phyloP scores from a whole-genome alignment of 2,113 vertebrate species.

The Phalacrocorax aristotelis region DNA sequence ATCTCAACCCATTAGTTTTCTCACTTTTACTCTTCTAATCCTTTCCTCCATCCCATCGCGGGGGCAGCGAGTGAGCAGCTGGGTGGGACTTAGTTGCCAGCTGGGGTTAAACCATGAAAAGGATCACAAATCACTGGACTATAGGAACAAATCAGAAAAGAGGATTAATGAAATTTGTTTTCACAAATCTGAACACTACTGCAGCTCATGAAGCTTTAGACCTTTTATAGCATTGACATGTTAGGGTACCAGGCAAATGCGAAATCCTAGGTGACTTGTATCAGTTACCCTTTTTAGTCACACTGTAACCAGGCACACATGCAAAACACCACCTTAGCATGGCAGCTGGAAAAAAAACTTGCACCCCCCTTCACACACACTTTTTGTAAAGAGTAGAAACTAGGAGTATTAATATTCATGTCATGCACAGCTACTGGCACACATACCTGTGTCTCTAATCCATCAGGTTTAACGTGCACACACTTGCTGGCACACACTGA shows the following conservation, averaged over 20 bases:
- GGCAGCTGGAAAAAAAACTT: not conserved
- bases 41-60: too few relatives aligned
- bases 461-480: not conserved
- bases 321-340: not conserved
- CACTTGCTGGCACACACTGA: not conserved
- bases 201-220: not conserved
- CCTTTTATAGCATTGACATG: not conserved
- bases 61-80: too few relatives aligned
- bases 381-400: not conserved
- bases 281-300: not conserved
- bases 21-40: too few relatives aligned
- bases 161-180: not conserved
- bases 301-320: accelerated
- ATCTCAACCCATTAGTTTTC: too few relatives aligned
- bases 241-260: not conserved
- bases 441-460: not conserved
- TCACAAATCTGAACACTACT: not conserved
- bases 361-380: not conserved
- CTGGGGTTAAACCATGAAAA: too few relatives aligned
- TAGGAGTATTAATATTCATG: not conserved
- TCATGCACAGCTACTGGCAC: accelerated
- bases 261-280: not conserved
- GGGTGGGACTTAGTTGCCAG: too few relatives aligned
- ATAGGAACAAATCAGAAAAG: not conserved
- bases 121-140: not conserved